These are phyloP conservation scores for Hedya salicella DNA, from an alignment of 2,888 invertebrate genomes.

Conservation along the genomic window DNA sequence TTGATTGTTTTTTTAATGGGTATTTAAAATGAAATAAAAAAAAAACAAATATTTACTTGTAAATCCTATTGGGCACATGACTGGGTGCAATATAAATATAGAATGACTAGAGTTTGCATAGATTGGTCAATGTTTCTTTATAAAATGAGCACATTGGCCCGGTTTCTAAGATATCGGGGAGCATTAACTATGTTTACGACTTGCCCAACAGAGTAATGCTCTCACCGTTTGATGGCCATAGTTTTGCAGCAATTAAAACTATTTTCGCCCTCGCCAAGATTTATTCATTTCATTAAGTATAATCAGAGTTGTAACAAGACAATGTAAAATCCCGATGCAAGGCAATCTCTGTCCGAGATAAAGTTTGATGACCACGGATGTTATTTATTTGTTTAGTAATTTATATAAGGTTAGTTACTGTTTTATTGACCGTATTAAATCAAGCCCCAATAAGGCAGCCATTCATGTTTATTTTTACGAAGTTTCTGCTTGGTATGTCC, in stretches of 20 bases:
- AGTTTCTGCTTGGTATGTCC: slow-evolving; percentile 82
- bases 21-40: too few relatives aligned
- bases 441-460: slow-evolving; percentile 85
- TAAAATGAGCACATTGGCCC: background rate
- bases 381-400: slow-evolving; percentile 85
- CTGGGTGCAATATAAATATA: too few relatives aligned
- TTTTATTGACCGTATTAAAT: slow-evolving; percentile 84
- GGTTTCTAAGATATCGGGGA: background rate
- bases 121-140: background rate
- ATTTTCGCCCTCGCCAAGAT: slow-evolving; percentile 30
- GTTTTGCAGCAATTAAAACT: slow-evolving; percentile 39
- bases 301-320: slow-evolving; percentile 36
- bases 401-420: slow-evolving; percentile 85
- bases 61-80: too few relatives aligned
- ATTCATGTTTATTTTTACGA: slow-evolving; percentile 85
- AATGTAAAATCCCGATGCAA: slow-evolving; percentile 33
- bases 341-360: slow-evolving; percentile 53
- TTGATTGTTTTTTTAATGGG: too few relatives aligned
- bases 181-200: slow-evolving; percentile 20
- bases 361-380: slow-evolving; percentile 80
- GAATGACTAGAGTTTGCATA: too few relatives aligned
- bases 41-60: too few relatives aligned
- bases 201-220: slow-evolving; percentile 1
- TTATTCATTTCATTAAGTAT: slow-evolving; percentile 40
- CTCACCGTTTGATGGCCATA: slow-evolving; percentile 18